Evolutionary conservation across 2,888 invertebrate genomes (phyloP).

Genomic region (Lithophane semibrunnea): DNA sequence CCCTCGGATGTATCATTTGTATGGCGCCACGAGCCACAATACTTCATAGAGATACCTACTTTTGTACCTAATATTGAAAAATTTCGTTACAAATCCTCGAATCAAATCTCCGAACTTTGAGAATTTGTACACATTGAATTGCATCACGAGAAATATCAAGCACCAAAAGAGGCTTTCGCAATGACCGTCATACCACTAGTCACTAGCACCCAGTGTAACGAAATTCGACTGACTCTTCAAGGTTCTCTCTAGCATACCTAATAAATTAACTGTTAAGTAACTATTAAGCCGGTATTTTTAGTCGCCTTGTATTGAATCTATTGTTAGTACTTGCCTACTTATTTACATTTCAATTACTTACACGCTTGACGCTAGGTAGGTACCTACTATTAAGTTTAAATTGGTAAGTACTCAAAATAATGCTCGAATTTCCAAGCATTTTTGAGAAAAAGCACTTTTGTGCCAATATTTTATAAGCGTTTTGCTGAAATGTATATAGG

Average conservation of each 20-base stretch:
- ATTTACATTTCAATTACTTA: background rate
- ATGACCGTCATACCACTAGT: conserved; percentile 4
- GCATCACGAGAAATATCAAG: conserved; percentile 38
- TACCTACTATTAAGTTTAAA: background rate
- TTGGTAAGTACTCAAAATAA: background rate
- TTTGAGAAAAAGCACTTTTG: too few relatives aligned
- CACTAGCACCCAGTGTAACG: conserved; percentile 20
- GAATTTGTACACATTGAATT: conserved; percentile 39
- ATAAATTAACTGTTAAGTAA: conserved; percentile 20
- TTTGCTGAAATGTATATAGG: too few relatives aligned
- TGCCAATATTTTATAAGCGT: too few relatives aligned
- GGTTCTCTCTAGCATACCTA: conserved; percentile 29
- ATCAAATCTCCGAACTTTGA: conserved; percentile 22
- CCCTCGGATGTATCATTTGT: too few relatives aligned
- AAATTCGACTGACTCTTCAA: conserved; percentile 50
- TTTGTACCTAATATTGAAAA: conserved; percentile 25
- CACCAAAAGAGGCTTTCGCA: conserved; percentile 41
- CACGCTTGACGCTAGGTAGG: background rate
- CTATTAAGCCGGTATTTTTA: background rate
- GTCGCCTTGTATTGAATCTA: background rate
- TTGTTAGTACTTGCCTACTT: background rate
- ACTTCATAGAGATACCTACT: background rate
- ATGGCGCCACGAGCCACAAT: background rate
- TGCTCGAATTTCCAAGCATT: too few relatives aligned
- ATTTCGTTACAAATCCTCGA: conserved; percentile 25